Percentiles rank a stretch among this genome's conserved stretches.
These are phyloP conservation scores for Morelia viridis DNA, from an alignment of 2,797 vertebrate genomes.

Conservation along the genomic window DNA sequence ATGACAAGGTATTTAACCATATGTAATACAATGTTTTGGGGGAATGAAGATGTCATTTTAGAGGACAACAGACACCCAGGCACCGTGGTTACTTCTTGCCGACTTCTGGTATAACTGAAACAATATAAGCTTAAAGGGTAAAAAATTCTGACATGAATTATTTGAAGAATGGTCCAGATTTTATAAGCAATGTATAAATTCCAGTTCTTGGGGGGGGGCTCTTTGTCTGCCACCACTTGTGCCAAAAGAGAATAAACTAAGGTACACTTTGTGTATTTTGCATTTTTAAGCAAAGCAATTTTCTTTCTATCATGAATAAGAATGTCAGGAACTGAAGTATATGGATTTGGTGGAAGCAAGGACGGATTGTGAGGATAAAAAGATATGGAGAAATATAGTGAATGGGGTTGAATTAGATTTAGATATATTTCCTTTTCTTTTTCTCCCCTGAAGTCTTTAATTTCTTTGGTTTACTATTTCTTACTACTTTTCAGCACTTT, in stretches of 20 bases:
- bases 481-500: background rate
- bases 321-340: slow-evolving; percentile 30
- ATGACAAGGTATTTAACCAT: background rate
- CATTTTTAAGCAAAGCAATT: slow-evolving; percentile 32
- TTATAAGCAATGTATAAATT: slow-evolving; percentile 12
- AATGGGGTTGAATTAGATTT: background rate
- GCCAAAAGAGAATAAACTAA: slow-evolving; percentile 28
- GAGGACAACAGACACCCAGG: background rate
- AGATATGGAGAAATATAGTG: background rate
- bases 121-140: slow-evolving; percentile 54
- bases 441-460: background rate
- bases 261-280: slow-evolving; percentile 14
- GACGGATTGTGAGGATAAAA: background rate
- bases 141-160: slow-evolving; percentile 54
- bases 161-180: slow-evolving; percentile 24
- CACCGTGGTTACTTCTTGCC: background rate
- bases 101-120: background rate
- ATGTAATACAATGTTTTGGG: background rate
- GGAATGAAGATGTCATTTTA: background rate
- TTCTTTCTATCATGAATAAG: slow-evolving; percentile 42
- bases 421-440: background rate
- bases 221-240: slow-evolving; percentile 29
- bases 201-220: background rate
- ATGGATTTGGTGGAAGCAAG: background rate
- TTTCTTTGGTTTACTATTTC: background rate